Base-by-base conservation (phyloP, 1,140 invertebrate genomes). In the Gerris buenoi region DNA sequence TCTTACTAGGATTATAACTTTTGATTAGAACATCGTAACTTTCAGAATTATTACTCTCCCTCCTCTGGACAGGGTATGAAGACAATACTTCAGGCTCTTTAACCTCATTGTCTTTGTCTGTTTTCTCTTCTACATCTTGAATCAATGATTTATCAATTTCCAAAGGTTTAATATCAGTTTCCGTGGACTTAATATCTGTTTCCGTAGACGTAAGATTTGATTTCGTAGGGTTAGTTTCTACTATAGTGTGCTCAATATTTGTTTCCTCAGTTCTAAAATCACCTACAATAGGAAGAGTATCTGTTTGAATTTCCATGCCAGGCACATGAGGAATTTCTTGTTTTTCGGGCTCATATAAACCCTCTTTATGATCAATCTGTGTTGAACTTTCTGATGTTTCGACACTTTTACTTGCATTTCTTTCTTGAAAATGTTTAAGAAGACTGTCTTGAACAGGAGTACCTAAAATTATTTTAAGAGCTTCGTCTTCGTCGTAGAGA, bases 401-500 rank as follows among this genome's bases (percentile, higher is more conserved):
- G 5, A 46, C 18, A 5, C 18, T 46, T 46, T 46, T 46, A 18
- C 18, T 46, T 10, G 33, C 33, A 46, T 46, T 46, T n/a, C n/a
- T n/a, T 18, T 60, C 58, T 22, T 60, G 15, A 13, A 25, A 22
- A 13, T 10, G 22, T 60, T 68, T 27, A 27, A 70, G 23, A 62
- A 62, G 66, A 66, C 71, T 69, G 60, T 71, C 66, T 59, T 74
- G 63, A 66, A 69, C 33, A 18, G 70, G 69, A 63, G 67, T 70
- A 27, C 64, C 70, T 29, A 87, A 75, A 70, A 87, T 85, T 27
- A 83, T 84, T 75, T 82, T 82, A n/a, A 86, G 76, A 27, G 83
- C 84, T 74, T 86, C 84, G 73, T 87, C 82, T 72, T 85, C 82
- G 73, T 70, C 2, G 73, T 25, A 61, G 23, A 62, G 1, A 46